These are phyloP conservation scores for Masnerella sp. DNA, from an alignment of 2,888 invertebrate species.

Conservation along the genomic window DNA sequence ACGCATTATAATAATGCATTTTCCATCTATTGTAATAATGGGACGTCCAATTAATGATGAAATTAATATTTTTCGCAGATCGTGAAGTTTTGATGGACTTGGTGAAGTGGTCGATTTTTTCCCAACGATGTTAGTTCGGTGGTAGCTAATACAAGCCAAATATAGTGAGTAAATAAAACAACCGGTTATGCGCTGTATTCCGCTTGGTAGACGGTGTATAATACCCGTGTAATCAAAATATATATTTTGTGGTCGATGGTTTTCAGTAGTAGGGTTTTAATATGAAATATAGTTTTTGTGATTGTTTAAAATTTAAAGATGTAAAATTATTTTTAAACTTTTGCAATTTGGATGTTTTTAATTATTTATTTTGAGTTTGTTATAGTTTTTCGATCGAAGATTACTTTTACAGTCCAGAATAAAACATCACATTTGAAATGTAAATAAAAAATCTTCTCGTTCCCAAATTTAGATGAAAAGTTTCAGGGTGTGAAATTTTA, in stretches of 20 bases:
- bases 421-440: too few relatives aligned
- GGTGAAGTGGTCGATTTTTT: neutral
- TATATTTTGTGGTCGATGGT: neutral
- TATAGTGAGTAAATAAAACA: conserved; percentile 1
- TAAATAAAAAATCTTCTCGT: too few relatives aligned
- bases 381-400: too few relatives aligned
- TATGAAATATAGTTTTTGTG: too few relatives aligned
- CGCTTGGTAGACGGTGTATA: neutral
- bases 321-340: too few relatives aligned
- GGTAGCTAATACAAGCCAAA: conserved; percentile 3
- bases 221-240: conserved; percentile 1
- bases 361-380: too few relatives aligned
- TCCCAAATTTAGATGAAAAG: too few relatives aligned
- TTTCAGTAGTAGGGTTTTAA: too few relatives aligned
- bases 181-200: neutral
- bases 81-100: neutral
- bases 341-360: too few relatives aligned
- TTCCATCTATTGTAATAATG: conserved; percentile 26
- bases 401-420: too few relatives aligned
- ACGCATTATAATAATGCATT: conserved; percentile 31
- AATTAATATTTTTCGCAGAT: conserved; percentile 10
- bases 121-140: neutral
- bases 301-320: too few relatives aligned
- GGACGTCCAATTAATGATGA: conserved; percentile 29
- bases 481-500: too few relatives aligned